These are phyloP conservation scores for Zaprionus taronus DNA, from an alignment of 1,140 invertebrate genomes.

Conservation along the genomic window DNA sequence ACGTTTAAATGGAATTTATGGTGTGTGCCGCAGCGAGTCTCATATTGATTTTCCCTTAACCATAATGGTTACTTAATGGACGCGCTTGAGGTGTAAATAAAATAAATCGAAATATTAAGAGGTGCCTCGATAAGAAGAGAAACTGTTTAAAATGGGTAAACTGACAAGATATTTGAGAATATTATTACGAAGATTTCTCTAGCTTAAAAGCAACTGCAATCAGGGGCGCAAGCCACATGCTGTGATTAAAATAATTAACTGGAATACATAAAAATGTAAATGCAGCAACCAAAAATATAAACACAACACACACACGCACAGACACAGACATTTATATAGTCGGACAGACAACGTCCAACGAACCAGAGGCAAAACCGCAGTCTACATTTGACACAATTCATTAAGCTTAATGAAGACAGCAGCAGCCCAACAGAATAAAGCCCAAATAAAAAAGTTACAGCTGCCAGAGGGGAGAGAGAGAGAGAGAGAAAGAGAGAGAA, in stretches of 20 bases:
- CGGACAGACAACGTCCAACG: slow-evolving; percentile 18
- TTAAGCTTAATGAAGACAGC: slow-evolving; percentile 80
- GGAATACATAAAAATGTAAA: slow-evolving; percentile 61
- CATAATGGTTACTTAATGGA: slow-evolving; percentile 13
- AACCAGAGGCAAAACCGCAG: slow-evolving; percentile 56
- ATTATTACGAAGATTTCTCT: neutral
- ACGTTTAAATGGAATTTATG: slow-evolving; percentile 34
- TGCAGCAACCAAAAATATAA: slow-evolving; percentile 9
- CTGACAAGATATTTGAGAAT: neutral
- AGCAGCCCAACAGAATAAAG: slow-evolving; percentile 22
- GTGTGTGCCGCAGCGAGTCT: slow-evolving; percentile 2
- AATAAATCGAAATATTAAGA: slow-evolving; percentile 25
- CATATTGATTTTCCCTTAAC: slow-evolving; percentile 41
- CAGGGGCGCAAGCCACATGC: slow-evolving; percentile 32
- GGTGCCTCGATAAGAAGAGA: neutral
- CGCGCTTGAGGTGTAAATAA: slow-evolving; percentile 27
- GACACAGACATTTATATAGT: slow-evolving; percentile 23
- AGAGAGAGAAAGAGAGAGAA: neutral
- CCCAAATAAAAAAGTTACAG: slow-evolving; percentile 42
- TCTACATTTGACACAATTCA: slow-evolving; percentile 78
- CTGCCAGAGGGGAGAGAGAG: slow-evolving; percentile 35
- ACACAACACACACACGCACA: slow-evolving; percentile 19
- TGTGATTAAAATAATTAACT: slow-evolving; percentile 76
- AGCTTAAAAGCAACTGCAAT: neutral
- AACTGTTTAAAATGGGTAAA: neutral